Base-by-base conservation (phyloP, 2,113 vertebrate species). In the Elanoides forficatus region DNA sequence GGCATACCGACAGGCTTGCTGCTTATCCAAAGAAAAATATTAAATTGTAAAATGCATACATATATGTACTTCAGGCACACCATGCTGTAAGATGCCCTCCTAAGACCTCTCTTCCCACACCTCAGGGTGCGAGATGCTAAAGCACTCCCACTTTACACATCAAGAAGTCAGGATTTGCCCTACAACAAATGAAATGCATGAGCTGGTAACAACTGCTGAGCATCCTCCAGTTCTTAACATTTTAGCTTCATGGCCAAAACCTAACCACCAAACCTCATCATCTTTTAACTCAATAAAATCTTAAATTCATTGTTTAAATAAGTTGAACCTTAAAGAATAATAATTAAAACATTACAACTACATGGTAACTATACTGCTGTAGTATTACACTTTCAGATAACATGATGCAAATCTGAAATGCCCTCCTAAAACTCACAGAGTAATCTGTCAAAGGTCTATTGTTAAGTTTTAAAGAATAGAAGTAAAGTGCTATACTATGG, bases 1-100 rank as follows among this genome's bases (percentile, higher is more conserved):
- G 99, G 99, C 99, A 99, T 99, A 30, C 99, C 98, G 1, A 98
- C 99, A 47, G 99, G 98, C 98, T 99, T 99, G 98, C 99, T 99
- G 96, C 92, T 86, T 32, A 38, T 1, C 66, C 65, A 40, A 2
- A 83, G 20, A 13, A 10, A 78, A 47, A 34, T 1, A 65, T 6
- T 11, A 30, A 16, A 4, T 40, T 60, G 59, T 45, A 58, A 95
- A 40, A 65, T 7, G 26, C 21, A 8, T 30, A 20, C 21, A 26
- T 23, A 32, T 9, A 55, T 0, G 30, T 40, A 34, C 26, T 47
- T 74, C 3, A 34, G 43, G 16, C 14, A n/a, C 10, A 13, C 3
- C 63, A 9, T 0, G 9, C 66, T 45, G 26, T 27, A 40, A 71
- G 55, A 30, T 9, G 43, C 7, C 47, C 65, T 56, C 32, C 34